Evolutionary conservation across 2,113 vertebrate species (phyloP).

Genomic region (Hypanus sabinus): DNA sequence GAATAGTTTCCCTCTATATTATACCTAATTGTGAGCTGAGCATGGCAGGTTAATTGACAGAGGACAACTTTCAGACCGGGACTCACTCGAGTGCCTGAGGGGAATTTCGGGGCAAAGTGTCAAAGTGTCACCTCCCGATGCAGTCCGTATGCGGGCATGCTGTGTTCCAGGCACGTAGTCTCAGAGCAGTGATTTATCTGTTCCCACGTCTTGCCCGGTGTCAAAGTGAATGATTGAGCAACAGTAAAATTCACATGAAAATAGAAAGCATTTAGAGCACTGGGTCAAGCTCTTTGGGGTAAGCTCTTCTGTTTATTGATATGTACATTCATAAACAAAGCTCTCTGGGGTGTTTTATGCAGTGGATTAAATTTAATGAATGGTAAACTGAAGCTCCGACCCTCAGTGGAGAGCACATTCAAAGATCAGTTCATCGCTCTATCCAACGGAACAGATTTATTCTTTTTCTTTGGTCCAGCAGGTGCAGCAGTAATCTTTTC

Average conservation of each 20-base stretch:
- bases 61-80: background rate
- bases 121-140: slow-evolving; percentile 37
- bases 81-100: background rate
- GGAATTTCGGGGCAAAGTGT: background rate
- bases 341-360: slow-evolving; percentile 34
- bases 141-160: slow-evolving; percentile 41
- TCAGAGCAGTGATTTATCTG: slow-evolving; percentile 41
- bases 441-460: background rate
- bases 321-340: slow-evolving; percentile 29
- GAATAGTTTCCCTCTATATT: background rate
- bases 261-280: slow-evolving; percentile 39
- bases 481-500: background rate
- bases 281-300: slow-evolving; percentile 38
- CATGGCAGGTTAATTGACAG: background rate
- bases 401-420: background rate
- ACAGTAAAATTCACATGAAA: slow-evolving; percentile 40
- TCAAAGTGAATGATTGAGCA: slow-evolving; percentile 39
- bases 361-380: background rate
- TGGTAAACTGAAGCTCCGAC: background rate
- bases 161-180: slow-evolving; percentile 25
- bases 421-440: slow-evolving; percentile 1
- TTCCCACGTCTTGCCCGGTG: slow-evolving; percentile 36
- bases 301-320: slow-evolving; percentile 39
- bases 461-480: slow-evolving; percentile 12
- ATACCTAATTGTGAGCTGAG: background rate